These are phyloP conservation scores for Sebastes aleutianus DNA, from an alignment of 2,797 vertebrate genomes.

Conservation along the genomic window DNA sequence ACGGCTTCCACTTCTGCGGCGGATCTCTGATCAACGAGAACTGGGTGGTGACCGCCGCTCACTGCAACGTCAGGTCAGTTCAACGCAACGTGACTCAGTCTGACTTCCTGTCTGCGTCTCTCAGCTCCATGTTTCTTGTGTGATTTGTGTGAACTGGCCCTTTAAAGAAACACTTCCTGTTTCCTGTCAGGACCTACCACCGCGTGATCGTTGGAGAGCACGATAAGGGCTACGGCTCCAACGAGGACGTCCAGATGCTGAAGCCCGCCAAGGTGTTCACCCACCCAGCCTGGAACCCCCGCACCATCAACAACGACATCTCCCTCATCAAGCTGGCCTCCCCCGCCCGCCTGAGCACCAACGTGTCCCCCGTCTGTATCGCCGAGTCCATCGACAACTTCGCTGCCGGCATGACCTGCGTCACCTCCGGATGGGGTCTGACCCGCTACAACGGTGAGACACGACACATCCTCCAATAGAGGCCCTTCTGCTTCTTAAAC, in stretches of 20 bases:
- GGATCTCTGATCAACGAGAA: slow-evolving; percentile 83
- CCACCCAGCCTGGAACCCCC: slow-evolving; percentile 78
- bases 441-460: slow-evolving; percentile 72
- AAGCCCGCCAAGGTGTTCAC: slow-evolving; percentile 84
- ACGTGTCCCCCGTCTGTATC: slow-evolving; percentile 79
- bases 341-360: slow-evolving; percentile 58
- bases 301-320: slow-evolving; percentile 83
- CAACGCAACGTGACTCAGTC: not conserved
- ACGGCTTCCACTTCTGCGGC: slow-evolving; percentile 83
- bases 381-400: slow-evolving; percentile 66
- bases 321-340: slow-evolving; percentile 83
- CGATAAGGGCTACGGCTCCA: slow-evolving; percentile 62
- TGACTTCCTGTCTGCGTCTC: not conserved
- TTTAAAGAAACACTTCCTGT: not conserved
- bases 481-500: not conserved
- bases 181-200: slow-evolving; percentile 79
- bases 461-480: not conserved
- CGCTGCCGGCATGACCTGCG: slow-evolving; percentile 72
- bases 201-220: slow-evolving; percentile 84
- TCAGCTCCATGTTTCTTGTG: not conserved
- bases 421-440: slow-evolving; percentile 81
- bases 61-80: slow-evolving; percentile 69
- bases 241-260: slow-evolving; percentile 76
- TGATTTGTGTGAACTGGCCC: not conserved
- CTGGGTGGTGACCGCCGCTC: slow-evolving; percentile 85